Base-by-base conservation (phyloP, 1,140 invertebrate species). In the Neodiprion lecontei region DNA sequence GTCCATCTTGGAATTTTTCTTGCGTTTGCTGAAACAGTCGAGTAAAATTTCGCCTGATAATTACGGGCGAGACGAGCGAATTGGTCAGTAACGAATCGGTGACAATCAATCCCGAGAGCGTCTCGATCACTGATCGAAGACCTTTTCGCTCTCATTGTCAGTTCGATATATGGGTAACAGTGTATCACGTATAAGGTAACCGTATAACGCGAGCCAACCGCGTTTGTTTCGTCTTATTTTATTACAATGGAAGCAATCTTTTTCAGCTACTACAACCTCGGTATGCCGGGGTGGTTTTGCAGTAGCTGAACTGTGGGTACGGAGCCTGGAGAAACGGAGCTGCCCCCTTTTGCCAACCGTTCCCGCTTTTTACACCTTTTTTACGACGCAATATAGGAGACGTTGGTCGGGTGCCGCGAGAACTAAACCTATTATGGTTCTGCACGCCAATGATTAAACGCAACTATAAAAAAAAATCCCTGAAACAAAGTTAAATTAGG, bases 1-100 rank as follows among this genome's bases (percentile, higher is more conserved):
- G 10, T 76, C 66, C 40, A 40, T 68, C 67, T 28, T 50, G 40
- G 72, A 72, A 66, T 65, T 67, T 76, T 86, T 88, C 72, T 87
- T 88, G 40, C 86, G 84, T 73, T 87, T 88, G 73, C 87, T 88
- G 76, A 5, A 81, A 82, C 72, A 71, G 78, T 69, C 69, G 28
- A 40, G 28, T 40, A 40, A 40, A 40, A 40, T 40, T 40, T 40
- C 1, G 28, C 28, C 28, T 40, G 23, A 67, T 53, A 72, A 74
- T 72, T 61, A 76, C 71, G 72, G 73, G 74, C 72, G 73, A 77
- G 78, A 70, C 74, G 73, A 75, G 77, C 73, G 77, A 78, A 79
- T 78, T 79, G 79, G 78, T 78, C 75, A 72, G 73, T 28, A 76
- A 53, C 69, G 69, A 77, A 78, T 71, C 72, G 73, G 73, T 69